Conservation (phyloP, 2,797 vertebrate species). For the Salmo trutta region DNA sequence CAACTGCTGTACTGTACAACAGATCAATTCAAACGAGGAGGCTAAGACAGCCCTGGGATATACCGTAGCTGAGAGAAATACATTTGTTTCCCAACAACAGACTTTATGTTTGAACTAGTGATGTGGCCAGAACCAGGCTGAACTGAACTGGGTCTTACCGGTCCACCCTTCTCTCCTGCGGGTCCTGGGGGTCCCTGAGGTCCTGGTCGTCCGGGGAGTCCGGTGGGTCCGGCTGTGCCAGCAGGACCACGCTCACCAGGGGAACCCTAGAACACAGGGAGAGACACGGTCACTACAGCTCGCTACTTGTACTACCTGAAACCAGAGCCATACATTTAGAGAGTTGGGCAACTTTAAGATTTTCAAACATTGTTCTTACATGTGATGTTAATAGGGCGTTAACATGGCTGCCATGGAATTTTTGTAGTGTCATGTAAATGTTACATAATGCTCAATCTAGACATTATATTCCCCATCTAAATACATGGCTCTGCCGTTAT, state of each 20-base stretch:
- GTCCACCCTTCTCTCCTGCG: slow-evolving; percentile 93
- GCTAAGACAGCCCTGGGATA: background rate
- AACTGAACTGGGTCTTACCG: slow-evolving; percentile 77
- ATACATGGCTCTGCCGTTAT: too few relatives aligned
- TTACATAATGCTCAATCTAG: too few relatives aligned
- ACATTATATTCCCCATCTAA: too few relatives aligned
- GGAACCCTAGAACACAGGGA: slow-evolving; percentile 82
- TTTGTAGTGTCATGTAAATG: too few relatives aligned
- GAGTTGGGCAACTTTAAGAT: too few relatives aligned
- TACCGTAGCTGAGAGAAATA: background rate
- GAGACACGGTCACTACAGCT: background rate
- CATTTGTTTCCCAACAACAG: background rate
- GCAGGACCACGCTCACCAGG: slow-evolving; percentile 93
- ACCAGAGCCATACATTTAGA: too few relatives aligned
- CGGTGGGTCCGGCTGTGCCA: slow-evolving; percentile 92
- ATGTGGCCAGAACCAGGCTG: background rate
- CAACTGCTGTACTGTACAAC: background rate
- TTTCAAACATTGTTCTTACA: too few relatives aligned
- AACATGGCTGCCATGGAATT: too few relatives aligned
- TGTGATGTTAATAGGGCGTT: too few relatives aligned
- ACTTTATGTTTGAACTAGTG: background rate
- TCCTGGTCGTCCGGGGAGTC: slow-evolving; percentile 92
- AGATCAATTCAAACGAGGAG: background rate
- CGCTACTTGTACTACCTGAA: too few relatives aligned
- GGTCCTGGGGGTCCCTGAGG: slow-evolving; percentile 95